Percentiles rank a stretch among this genome's conserved stretches.
These are phyloP conservation scores for Calephelis perditalis DNA, from an alignment of 2,888 invertebrate genomes.

Conservation along the genomic window DNA sequence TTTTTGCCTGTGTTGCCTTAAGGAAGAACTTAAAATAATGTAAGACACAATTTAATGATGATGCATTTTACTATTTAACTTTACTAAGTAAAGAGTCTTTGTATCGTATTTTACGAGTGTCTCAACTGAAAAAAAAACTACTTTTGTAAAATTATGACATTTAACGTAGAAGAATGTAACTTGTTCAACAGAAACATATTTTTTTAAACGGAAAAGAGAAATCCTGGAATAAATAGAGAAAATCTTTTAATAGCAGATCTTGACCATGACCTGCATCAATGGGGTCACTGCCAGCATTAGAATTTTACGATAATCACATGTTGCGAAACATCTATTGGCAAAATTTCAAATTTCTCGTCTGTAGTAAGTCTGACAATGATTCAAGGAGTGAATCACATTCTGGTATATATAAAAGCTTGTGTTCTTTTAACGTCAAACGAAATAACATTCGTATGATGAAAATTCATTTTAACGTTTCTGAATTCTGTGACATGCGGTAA, in stretches of 20 bases:
- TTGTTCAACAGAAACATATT: neutral
- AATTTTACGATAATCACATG: conserved; percentile 69
- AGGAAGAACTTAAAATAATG: too few relatives aligned
- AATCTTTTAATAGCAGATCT: conserved; percentile 44
- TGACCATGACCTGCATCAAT: conserved; percentile 64
- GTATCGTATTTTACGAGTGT: too few relatives aligned
- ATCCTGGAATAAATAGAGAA: neutral
- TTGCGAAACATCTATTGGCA: conserved; percentile 70
- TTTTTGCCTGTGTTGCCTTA: too few relatives aligned
- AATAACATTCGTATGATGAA: conserved; percentile 30
- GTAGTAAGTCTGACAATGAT: conserved; percentile 68
- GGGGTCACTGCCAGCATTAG: conserved; percentile 66
- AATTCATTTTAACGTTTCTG: conserved; percentile 25
- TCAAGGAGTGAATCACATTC: conserved; percentile 50
- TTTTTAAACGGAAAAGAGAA: neutral
- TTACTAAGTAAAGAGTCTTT: too few relatives aligned
- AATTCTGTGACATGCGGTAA: conserved; percentile 47
- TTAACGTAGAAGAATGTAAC: too few relatives aligned
- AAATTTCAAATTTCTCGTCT: conserved; percentile 72
- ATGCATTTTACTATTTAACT: too few relatives aligned
- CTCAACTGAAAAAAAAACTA: too few relatives aligned
- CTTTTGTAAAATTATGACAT: too few relatives aligned
- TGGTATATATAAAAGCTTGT: conserved; percentile 41
- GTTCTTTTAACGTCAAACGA: conserved; percentile 38
- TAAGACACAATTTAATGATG: too few relatives aligned